Evolutionary conservation across 2,888 invertebrate species (phyloP), one percentile per base, ranked within the genome.

Genomic region (Celastrina argiolus): DNA sequence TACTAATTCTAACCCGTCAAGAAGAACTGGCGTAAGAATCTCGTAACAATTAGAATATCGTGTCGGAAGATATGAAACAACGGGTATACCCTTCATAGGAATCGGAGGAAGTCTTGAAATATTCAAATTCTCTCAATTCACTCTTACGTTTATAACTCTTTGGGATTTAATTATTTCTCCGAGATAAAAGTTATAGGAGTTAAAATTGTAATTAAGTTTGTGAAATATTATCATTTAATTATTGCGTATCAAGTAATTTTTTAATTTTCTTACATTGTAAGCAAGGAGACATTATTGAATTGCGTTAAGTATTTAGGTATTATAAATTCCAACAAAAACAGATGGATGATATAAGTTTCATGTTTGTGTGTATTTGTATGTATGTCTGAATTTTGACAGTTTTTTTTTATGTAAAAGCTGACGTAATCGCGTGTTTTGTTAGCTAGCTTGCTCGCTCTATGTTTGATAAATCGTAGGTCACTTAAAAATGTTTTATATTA

Each of bases 81-180:
- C 0, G 22, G 22, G 39, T 18, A 7, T 34, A 36, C 18, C 36
- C 18, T 61, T 61, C 26, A 26, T 36, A 39, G 7, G 39, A 39
- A 61, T 36, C 61, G n/a, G 61, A 61, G 39, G 36, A 59, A 59
- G 18, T 59, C 18, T 10, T 61, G 14, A 61, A 61, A 61, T 61
- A 61, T 61, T 61, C 22, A 61, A 61, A 61, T 61, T 61, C 61
- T 36, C 6, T 39, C 39, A 61, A 39, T 14, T 61, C 22, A 61
- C 61, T 39, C 39, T 26, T 61, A 61, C 61, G 36, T 36, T 68
- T 63, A 59, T 64, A 68, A 69, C 67, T 68, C 68, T 18, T 65
- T 68, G 42, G 39, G 41, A 69, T 68, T 67, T 56, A 68, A 68
- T 69, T 69, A 68, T 66, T 64, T 69, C 56, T 67, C 39, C 22